Percentiles rank a stretch among this genome's conserved stretches.
phyloP scores from a whole-genome alignment of 2,797 vertebrate species.

The Gambusia yucatana region DNA sequence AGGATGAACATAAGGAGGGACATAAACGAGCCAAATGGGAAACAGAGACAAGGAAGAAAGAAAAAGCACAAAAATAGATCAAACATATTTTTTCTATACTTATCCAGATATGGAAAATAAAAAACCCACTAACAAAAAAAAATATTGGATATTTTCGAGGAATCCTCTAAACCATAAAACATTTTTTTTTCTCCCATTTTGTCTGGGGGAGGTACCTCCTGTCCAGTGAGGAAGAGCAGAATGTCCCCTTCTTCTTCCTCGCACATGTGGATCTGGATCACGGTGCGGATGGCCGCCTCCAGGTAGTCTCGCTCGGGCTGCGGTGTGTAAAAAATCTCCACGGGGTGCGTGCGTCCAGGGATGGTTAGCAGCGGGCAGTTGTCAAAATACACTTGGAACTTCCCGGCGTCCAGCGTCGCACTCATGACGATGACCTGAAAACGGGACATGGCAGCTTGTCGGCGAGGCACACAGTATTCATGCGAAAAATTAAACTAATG shows the following conservation, averaged over 20 bases:
- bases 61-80: neutral
- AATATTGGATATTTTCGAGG: neutral
- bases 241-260: conserved; percentile 94
- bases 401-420: conserved; percentile 94
- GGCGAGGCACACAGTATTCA: conserved; percentile 9
- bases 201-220: conserved; percentile 84
- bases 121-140: neutral
- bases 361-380: conserved; percentile 95
- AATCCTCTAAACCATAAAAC: neutral
- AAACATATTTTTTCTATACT: neutral
- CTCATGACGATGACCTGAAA: conserved; percentile 96
- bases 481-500: neutral
- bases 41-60: neutral
- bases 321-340: conserved; percentile 98
- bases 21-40: neutral
- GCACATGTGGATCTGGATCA: conserved; percentile 97
- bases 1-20: neutral
- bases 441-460: too few species aligned
- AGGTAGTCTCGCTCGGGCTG: conserved; percentile 96
- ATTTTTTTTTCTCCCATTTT: neutral
- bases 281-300: conserved; percentile 95
- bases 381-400: conserved; percentile 98
- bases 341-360: conserved; percentile 94
- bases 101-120: neutral
- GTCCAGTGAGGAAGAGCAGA: conserved; percentile 94